These are phyloP conservation scores for Chelonia mydas DNA, from an alignment of 2,797 vertebrate genomes.

Conservation along the genomic window DNA sequence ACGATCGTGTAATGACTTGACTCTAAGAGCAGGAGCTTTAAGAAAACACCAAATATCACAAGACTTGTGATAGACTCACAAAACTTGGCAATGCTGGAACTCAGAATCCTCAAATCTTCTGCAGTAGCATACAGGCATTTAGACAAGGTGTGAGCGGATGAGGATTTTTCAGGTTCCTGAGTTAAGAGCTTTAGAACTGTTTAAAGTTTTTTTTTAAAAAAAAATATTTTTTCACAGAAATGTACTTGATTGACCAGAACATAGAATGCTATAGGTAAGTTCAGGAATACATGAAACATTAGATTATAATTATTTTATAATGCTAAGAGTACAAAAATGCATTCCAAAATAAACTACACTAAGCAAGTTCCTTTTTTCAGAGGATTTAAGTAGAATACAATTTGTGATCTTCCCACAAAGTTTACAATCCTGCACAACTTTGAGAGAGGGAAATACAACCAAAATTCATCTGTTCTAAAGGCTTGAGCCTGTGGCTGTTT, in stretches of 20 bases:
- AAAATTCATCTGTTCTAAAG: neutral
- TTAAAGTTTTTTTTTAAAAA: neutral
- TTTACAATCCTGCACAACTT: neutral
- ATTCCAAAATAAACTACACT: neutral
- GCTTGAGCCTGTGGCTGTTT: neutral
- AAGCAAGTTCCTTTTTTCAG: neutral
- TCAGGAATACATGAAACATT: neutral
- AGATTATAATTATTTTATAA: neutral
- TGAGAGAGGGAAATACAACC: neutral
- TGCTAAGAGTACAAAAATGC: neutral
- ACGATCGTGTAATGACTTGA: rapidly evolving
- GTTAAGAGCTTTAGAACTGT: neutral
- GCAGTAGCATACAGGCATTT: neutral
- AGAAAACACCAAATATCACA: neutral
- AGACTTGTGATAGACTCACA: neutral
- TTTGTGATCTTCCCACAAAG: neutral
- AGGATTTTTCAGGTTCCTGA: neutral
- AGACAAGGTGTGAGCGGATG: neutral
- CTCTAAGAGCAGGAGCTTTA: neutral
- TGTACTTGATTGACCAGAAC: neutral
- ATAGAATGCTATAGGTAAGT: neutral
- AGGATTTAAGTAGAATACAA: neutral
- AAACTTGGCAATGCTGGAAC: neutral
- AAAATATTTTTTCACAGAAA: neutral
- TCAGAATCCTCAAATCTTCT: neutral